phyloP scores from a whole-genome alignment of 2,888 invertebrate genomes.

The Andrena minutula region DNA sequence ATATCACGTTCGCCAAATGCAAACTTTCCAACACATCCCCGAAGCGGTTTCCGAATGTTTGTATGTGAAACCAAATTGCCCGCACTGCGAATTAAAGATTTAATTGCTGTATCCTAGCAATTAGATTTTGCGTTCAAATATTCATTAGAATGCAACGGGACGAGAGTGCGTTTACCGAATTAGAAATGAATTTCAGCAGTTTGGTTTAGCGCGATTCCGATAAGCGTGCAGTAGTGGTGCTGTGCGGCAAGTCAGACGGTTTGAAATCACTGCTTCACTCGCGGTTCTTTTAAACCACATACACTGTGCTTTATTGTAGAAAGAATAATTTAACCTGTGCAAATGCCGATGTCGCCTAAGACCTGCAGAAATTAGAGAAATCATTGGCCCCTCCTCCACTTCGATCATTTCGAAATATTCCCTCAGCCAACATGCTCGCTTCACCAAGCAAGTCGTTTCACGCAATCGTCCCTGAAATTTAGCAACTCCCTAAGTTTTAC shows the following conservation, averaged over 20 bases:
- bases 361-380: too few relatives aligned
- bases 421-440: not conserved
- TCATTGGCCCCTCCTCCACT: not conserved
- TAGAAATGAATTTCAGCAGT: constrained; percentile 9
- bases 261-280: not conserved
- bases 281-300: not conserved
- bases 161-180: not conserved
- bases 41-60: constrained; percentile 47
- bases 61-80: constrained; percentile 41
- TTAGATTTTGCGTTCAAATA: constrained; percentile 53
- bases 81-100: constrained; percentile 47
- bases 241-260: not conserved
- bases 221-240: not conserved
- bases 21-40: constrained; percentile 33
- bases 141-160: constrained; percentile 27
- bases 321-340: too few relatives aligned
- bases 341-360: too few relatives aligned
- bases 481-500: constrained; percentile 37
- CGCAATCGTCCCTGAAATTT: constrained; percentile 18
- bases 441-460: constrained; percentile 24
- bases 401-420: not conserved
- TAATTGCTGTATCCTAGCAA: constrained; percentile 50
- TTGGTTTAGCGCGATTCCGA: constrained; percentile 6
- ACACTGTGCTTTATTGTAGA: too few relatives aligned
- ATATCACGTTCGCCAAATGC: constrained; percentile 30